Percentiles rank a stretch among this genome's conserved stretches.
Evolutionary conservation across 2,797 vertebrate genomes (phyloP).

Genomic region (Dromococcyx pavoninus): DNA sequence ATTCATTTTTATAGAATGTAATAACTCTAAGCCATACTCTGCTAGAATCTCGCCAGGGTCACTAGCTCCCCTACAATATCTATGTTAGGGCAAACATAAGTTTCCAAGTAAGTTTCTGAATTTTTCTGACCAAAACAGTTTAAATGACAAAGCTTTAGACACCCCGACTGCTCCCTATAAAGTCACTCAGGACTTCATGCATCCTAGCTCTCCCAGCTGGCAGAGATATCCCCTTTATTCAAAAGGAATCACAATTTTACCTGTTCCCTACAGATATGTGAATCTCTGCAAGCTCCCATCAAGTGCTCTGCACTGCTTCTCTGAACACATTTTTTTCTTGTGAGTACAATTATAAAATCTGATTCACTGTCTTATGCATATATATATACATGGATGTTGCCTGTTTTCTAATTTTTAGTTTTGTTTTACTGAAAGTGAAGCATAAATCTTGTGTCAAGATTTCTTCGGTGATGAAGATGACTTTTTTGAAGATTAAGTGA

Average conservation of each 20-base stretch:
- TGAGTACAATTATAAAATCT: neutral
- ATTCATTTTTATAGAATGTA: neutral
- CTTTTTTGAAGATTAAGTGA: neutral
- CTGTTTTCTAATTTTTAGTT: neutral
- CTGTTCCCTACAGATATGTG: neutral
- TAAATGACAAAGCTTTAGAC: neutral
- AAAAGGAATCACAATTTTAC: neutral
- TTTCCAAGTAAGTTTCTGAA: neutral
- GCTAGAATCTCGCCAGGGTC: neutral
- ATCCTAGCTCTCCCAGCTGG: neutral
- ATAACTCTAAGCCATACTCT: neutral
- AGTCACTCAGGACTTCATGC: neutral
- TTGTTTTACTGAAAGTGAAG: neutral
- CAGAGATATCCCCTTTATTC: neutral
- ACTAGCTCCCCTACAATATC: neutral
- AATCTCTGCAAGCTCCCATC: neutral
- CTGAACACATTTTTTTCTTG: neutral
- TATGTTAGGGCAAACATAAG: neutral
- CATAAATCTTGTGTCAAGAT: neutral
- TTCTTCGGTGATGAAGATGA: neutral
- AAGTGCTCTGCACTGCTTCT: neutral
- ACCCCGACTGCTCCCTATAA: neutral
- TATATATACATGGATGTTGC: too few species aligned
- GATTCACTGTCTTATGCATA: neutral
- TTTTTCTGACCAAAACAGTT: constrained; percentile 1